Evolutionary conservation across 1,140 invertebrate genomes (phyloP), one percentile per base, ranked within the genome.

Genomic region (Cherax quadricarinatus): DNA sequence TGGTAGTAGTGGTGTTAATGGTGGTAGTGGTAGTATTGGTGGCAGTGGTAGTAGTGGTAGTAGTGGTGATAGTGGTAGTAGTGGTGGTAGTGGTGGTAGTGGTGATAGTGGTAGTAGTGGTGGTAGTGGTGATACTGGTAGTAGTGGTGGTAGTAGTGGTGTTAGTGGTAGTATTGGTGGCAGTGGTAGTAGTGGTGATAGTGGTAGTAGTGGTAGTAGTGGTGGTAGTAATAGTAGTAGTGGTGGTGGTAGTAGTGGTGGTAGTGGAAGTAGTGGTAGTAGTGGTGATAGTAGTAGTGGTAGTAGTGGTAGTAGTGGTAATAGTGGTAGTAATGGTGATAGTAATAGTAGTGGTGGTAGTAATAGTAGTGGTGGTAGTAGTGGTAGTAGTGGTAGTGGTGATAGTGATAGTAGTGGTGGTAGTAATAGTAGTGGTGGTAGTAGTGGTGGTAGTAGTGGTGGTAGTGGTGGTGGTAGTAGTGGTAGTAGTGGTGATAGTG

Each of bases 81-180:
- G 78, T 80, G 78, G 78, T 80, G 78, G 78, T 16, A 41, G 78
- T 80, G 78, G 78, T 80, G 30, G 78, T 80, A 41, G 30, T 80
- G 78, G 78, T 80, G 78, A 10, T 80, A 24, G 78, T 80, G 78
- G 66, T 70, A 21, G 66, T 70, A 21, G 66, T 70, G 66, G 66
- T 70, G 21, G 21, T 70, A 21, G 16, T n/a, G n/a, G n/a, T n/a
- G n/a, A n/a, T n/a, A n/a, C n/a, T n/a, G n/a, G n/a, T n/a, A n/a
- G n/a, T n/a, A n/a, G n/a, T n/a, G n/a, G n/a, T n/a, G n/a, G n/a
- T n/a, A n/a, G n/a, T n/a, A n/a, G n/a, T n/a, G n/a, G n/a, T n/a
- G n/a, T n/a, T n/a, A n/a, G n/a, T n/a, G n/a, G n/a, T n/a, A n/a
- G n/a, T n/a, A n/a, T n/a, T n/a, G n/a, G n/a, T n/a, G n/a, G n/a